These are phyloP conservation scores for Notolabrus celidotus DNA, from an alignment of 2,797 vertebrate species.

Conservation along the genomic window DNA sequence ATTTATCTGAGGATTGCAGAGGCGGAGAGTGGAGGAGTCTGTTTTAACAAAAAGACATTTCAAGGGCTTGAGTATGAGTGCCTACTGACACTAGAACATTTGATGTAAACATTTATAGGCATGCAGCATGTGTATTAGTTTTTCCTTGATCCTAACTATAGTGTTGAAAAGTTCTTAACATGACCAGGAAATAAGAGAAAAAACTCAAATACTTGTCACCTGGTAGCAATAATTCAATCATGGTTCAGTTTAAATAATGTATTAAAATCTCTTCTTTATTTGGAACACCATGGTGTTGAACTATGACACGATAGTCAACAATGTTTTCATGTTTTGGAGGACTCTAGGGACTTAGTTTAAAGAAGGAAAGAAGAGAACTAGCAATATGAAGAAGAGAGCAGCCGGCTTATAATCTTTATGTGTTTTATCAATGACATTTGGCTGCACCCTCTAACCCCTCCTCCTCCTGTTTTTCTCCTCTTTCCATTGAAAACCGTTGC, in stretches of 20 bases:
- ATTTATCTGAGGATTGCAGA: conserved; percentile 25
- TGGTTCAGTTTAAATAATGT: not conserved
- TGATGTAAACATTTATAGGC: conserved; percentile 30
- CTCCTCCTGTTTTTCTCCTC: conserved; percentile 36
- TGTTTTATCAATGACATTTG: conserved; percentile 74
- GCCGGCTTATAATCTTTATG: conserved; percentile 50
- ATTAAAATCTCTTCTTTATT: conserved; percentile 7
- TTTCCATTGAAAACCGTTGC: conserved; percentile 69
- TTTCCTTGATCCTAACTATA: not conserved
- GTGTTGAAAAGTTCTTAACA: not conserved
- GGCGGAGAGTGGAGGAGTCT: conserved; percentile 22
- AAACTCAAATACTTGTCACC: not conserved
- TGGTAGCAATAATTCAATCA: not conserved
- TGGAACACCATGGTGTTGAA: conserved; percentile 15
- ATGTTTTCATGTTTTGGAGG: conserved; percentile 49
- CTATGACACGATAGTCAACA: conserved; percentile 25
- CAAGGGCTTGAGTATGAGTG: not conserved
- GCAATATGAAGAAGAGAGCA: conserved; percentile 8
- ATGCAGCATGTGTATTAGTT: not conserved
- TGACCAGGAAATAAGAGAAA: not conserved
- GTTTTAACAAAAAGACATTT: conserved; percentile 44
- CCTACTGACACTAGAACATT: conserved; percentile 15
- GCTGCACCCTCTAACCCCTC: conserved; percentile 32
- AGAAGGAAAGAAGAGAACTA: conserved; percentile 32
- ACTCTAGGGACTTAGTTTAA: conserved; percentile 22